Evolutionary conservation across 1,140 invertebrate species (phyloP).

Genomic region (Drosophila navojoa): DNA sequence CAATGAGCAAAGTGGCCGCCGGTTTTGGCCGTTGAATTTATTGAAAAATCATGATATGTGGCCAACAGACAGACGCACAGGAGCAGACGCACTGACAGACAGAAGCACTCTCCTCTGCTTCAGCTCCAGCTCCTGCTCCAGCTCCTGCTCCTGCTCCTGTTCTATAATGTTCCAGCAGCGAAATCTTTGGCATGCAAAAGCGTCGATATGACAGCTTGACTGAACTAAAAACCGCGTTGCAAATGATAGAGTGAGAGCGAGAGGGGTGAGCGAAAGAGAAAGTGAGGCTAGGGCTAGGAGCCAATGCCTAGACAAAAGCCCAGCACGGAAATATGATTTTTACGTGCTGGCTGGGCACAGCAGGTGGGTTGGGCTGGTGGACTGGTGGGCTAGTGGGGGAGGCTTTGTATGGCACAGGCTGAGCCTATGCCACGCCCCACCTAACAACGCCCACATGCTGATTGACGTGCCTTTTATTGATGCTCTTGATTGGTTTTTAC

Average conservation of each 20-base stretch:
- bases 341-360: constrained; percentile 24
- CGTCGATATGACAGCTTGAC: constrained; percentile 81
- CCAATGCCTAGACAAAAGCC: constrained; percentile 49
- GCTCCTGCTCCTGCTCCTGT: background rate
- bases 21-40: constrained; percentile 68
- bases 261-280: constrained; percentile 7
- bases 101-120: background rate
- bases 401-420: constrained; percentile 1
- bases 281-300: background rate
- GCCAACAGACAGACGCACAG: constrained; percentile 50
- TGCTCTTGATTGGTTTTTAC: constrained; percentile 83
- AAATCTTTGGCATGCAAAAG: constrained; percentile 67
- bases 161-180: background rate
- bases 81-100: constrained; percentile 2
- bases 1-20: constrained; percentile 77
- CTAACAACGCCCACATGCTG: constrained; percentile 54
- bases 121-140: no score
- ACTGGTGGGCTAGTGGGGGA: background rate
- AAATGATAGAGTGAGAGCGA: constrained; percentile 42
- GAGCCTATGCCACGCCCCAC: constrained; percentile 47
- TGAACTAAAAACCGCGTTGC: constrained; percentile 75
- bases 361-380: constrained; percentile 18
- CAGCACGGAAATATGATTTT: constrained; percentile 75
- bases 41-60: constrained; percentile 82
- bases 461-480: constrained; percentile 83